Evolutionary conservation across 2,888 invertebrate genomes (phyloP), one percentile per base, ranked within the genome.

Genomic region (Ormyrus thymus): DNA sequence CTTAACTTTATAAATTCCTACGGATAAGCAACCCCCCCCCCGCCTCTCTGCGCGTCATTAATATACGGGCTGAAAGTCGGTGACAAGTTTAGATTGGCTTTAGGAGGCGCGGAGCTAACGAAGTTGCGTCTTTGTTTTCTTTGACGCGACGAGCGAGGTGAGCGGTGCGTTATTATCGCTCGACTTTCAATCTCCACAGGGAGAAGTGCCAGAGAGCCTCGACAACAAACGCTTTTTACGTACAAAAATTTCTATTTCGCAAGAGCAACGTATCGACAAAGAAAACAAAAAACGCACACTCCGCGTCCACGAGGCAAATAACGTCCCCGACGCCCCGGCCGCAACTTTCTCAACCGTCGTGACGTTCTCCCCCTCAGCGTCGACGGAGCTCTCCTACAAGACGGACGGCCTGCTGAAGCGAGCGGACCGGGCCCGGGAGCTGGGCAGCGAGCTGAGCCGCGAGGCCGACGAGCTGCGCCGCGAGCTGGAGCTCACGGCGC

Each of bases 401-500:
- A 92, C 94, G 78, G 91, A 92, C 48, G 91, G 91, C 4, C 89
- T 94, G 13, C 90, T 93, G 80, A 92, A 91, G 76, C 92, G 92
- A 76, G 92, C 92, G 83, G 90, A 91, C 56, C 90, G 90, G 83
- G 93, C 93, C 7, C 91, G 91, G 58, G 90, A 92, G 4, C 88
- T 92, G 56, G 92, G 92, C 3, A 89, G 91, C 13, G 90, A 91
- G 66, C 91, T 94, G 66, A 92, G 92, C 82, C 93, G 93, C 80
- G 92, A 93, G 81, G 91, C 94, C 69, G 91, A 91, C 68, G 93
- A 93, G 83, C 90, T 94, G 82, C 90, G 92, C 4, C 91, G 91
- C 15, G 93, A 94, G 83, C 89, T 95, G 71, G 93, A 93, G 76
- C 90, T 91, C 65, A 88, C 92, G 58, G 91, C 92, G 86, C 93